These are phyloP conservation scores for Harpalus rufipes DNA, from an alignment of 2,888 invertebrate genomes.

Conservation along the genomic window DNA sequence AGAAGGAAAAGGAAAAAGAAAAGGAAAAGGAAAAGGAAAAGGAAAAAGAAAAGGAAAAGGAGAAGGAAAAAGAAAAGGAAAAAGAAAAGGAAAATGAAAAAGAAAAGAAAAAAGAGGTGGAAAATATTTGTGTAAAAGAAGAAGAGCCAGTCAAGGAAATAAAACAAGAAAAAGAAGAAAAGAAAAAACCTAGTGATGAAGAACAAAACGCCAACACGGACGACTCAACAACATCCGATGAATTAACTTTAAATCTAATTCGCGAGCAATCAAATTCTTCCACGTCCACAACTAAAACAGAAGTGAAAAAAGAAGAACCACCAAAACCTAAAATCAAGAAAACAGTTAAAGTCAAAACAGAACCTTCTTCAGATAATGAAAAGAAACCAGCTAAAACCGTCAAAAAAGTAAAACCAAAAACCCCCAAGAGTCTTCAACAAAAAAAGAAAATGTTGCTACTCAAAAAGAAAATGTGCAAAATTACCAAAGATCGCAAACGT, in stretches of 20 bases:
- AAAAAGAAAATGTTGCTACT: slow-evolving; percentile 72
- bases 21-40: slow-evolving; percentile 61
- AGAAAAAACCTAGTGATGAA: slow-evolving; percentile 69
- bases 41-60: slow-evolving; percentile 17
- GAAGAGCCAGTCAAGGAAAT: slow-evolving; percentile 15
- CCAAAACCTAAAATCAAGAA: slow-evolving; percentile 36
- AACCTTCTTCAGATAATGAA: slow-evolving; percentile 66
- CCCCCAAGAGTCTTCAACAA: slow-evolving; percentile 70
- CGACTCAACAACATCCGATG: slow-evolving; percentile 68
- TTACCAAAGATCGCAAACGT: slow-evolving; percentile 67
- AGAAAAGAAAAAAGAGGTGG: slow-evolving; percentile 61
- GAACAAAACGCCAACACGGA: slow-evolving; percentile 69
- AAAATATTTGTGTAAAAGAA: slow-evolving; percentile 26
- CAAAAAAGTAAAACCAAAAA: slow-evolving; percentile 74
- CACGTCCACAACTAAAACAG: slow-evolving; percentile 19
- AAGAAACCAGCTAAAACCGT: slow-evolving; percentile 70
- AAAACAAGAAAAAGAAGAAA: slow-evolving; percentile 41
- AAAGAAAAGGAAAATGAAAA: no score
- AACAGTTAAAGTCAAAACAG: slow-evolving; percentile 67
- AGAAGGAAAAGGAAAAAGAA: slow-evolving; percentile 28
- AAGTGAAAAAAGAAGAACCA: slow-evolving; percentile 46
- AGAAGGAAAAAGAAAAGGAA: slow-evolving; percentile 10
- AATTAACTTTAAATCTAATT: slow-evolving; percentile 66
- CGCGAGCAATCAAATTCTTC: slow-evolving; percentile 65
- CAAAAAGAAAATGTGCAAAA: slow-evolving; percentile 69